Evolutionary conservation across 1,140 invertebrate species (phyloP), one percentile per base, ranked within the genome.

Genomic region (Phymastichus coffea): DNA sequence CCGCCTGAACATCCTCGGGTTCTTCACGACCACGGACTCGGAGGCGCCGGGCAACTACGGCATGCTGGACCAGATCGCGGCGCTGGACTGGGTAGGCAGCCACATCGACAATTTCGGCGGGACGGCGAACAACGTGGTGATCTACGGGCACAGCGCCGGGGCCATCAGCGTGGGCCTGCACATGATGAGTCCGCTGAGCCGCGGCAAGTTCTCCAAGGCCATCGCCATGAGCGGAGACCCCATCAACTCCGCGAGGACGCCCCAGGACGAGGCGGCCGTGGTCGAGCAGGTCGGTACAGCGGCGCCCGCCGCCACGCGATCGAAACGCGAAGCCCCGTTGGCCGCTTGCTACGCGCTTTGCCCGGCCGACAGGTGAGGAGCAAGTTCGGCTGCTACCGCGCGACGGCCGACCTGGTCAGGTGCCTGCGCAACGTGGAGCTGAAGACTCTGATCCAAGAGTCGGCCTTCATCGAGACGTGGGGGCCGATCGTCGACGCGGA

Each of bases 71-170:
- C 95, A 97, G 81, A 84, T 93, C 33, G 88, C 93, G 6, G 91
- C 93, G 0, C 74, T 96, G 23, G 84, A 86, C 64, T 95, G 92
- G 92, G 85, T 97, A 0, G 87, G 91, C 70, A 86, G 86, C 40
- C 95, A 95, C 71, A 95, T 96, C 12, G 84, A 87, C 55, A 72
- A 80, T 38, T 98, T 98, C 71, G 91, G 92, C 15, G 96, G 95
- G 0, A 87, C 95, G 66, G 80, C 88, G 0, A 81, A 87, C 15
- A 90, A 92, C 57, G 87, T 98, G 1, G 92, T 92, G 14, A 82
- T 98, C 7, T 93, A 93, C 73, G 95, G 95, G 0, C 93, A 97
- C 68, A 88, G 88, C 49, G 84, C 89, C 0, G 90, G 91, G 0
- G 89, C 86, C 1, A 84, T 87, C 0, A 91, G 90, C 68, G 85